These are phyloP conservation scores for Cryptus viduatorius DNA, from an alignment of 2,888 invertebrate species.

Conservation along the genomic window DNA sequence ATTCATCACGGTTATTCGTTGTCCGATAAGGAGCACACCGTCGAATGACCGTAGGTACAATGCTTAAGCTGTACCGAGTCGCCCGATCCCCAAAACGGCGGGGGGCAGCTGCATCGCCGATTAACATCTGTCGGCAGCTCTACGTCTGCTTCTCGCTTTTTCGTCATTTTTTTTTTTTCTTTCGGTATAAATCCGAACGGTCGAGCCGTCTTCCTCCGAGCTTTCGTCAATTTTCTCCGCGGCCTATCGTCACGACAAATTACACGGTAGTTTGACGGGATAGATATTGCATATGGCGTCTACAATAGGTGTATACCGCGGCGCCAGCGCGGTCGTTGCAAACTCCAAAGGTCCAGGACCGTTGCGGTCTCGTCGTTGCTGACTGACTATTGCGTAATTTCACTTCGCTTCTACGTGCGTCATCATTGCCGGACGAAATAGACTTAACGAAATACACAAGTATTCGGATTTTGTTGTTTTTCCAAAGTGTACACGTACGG, in stretches of 20 bases:
- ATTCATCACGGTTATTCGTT: not conserved
- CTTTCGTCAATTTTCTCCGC: conserved; percentile 1
- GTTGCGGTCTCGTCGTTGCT: conserved; percentile 4
- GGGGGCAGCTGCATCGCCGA: conserved; percentile 52
- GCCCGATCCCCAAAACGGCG: conserved; percentile 18
- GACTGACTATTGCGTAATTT: conserved; percentile 49
- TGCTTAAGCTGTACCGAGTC: not conserved
- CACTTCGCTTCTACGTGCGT: conserved; percentile 28
- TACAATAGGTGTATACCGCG: not conserved
- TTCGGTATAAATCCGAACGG: not conserved
- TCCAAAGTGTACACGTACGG: not conserved
- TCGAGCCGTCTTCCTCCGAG: not conserved
- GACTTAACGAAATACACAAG: not conserved
- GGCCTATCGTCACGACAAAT: not conserved
- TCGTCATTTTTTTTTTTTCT: conserved; percentile 13
- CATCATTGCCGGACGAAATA: conserved; percentile 11
- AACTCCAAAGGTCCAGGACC: conserved; percentile 60
- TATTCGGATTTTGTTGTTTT: not conserved
- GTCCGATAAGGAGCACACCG: not conserved
- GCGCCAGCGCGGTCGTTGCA: conserved; percentile 40
- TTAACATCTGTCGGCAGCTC: conserved; percentile 57
- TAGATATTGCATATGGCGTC: not conserved
- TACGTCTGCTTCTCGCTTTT: conserved; percentile 39
- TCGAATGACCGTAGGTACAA: not conserved
- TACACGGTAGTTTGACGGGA: not conserved